Evolutionary conservation across 2,888 invertebrate species (phyloP), one percentile per base, ranked within the genome.

Genomic region (Lasioglossum villosulum): DNA sequence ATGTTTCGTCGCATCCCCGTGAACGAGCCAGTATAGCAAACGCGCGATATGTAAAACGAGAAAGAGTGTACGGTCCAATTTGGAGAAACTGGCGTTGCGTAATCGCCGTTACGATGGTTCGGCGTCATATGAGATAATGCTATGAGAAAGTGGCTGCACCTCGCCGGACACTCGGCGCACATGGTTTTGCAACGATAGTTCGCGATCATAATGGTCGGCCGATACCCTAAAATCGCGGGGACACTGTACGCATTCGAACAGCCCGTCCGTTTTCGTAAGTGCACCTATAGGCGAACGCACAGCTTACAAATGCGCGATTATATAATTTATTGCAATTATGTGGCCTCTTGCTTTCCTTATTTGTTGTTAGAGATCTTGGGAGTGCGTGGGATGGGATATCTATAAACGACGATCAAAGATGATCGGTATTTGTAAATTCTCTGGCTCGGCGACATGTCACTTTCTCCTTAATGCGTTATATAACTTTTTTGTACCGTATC

Each of bases 81-180:
- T 87, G 73, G 82, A 72, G 87, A 90, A 90, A 90, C 87, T 84
- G 83, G n/a, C 34, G 71, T 91, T 91, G 80, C 77, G 80, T 73
- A 90, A 90, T 52, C 16, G 63, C 16, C 74, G 56, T 88, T 82
- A 82, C 87, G 81, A 75, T 76, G 75, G 76, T 71, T 37, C 81
- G 74, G 75, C 80, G 70, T 83, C 48, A 37, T 79, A n/a, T 63
- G 77, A 75, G 86, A 87, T 82, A 89, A 86, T 45, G 34, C 42
- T 30, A 16, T 79, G 88, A 78, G 90, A 89, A 90, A 89, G 88
- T 76, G 83, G 70, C 52, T 56, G 82, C 78, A 80, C 79, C 68
- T 74, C 34, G 71, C 30, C 34, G 66, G 59, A 66, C 66, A 34
- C 68, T 37, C 37, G 19, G 19, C 30, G 68, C 84, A 77, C 78